phyloP scores from a whole-genome alignment of 2,113 vertebrate species.

The Junco hyemalis region DNA sequence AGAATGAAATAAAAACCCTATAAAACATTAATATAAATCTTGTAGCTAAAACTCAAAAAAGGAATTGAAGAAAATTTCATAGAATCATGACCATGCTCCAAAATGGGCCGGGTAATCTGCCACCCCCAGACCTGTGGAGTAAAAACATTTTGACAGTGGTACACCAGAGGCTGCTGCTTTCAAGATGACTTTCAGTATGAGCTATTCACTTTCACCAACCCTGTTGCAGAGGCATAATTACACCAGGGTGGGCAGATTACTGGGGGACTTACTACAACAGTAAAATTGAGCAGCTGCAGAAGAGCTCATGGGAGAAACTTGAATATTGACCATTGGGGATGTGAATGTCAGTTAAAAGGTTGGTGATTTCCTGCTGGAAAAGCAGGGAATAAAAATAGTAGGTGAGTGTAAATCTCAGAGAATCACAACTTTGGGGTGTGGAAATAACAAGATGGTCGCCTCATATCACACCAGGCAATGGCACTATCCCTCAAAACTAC shows the following conservation, averaged over 20 bases:
- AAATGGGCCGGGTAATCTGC: not conserved
- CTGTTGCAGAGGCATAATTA: not conserved
- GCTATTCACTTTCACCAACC: not conserved
- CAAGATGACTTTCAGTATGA: not conserved
- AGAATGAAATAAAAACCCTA: not conserved
- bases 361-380: not conserved
- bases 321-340: not conserved
- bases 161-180: not conserved
- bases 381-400: not conserved
- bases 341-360: not conserved
- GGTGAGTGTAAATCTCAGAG: not conserved
- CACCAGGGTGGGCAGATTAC: not conserved
- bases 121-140: not conserved
- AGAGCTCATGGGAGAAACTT: not conserved
- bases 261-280: not conserved
- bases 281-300: not conserved
- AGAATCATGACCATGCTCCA: not conserved
- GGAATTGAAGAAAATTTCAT: not conserved
- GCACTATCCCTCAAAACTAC: not conserved
- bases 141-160: not conserved
- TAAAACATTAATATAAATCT: not conserved
- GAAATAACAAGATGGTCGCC: not conserved
- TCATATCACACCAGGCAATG: not conserved
- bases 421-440: not conserved
- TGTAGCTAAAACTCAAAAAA: not conserved